These are phyloP conservation scores for Crocuta crocuta DNA, from an alignment of 2,113 vertebrate genomes.

Conservation along the genomic window DNA sequence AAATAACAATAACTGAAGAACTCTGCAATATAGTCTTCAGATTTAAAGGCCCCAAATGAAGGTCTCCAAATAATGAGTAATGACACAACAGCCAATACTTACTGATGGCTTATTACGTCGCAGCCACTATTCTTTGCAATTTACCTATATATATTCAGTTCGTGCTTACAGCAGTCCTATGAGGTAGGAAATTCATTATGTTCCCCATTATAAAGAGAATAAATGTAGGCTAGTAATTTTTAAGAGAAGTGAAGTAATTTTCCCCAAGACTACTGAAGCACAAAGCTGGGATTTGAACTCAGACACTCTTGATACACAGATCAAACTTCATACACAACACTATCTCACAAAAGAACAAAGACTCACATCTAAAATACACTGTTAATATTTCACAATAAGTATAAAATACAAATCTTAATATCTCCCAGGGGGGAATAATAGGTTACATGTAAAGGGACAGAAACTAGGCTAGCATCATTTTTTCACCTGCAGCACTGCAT, in stretches of 20 bases:
- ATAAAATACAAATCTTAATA: constrained; percentile 16
- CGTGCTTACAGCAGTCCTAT: background rate
- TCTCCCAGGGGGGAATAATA: background rate
- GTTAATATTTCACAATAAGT: background rate
- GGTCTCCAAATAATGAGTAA: background rate
- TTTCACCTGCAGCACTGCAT: background rate
- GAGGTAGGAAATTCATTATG: background rate
- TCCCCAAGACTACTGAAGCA: background rate
- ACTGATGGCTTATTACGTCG: background rate
- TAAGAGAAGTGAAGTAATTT: background rate
- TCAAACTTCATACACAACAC: background rate
- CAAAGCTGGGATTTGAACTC: background rate
- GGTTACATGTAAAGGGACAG: background rate
- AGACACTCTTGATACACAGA: background rate
- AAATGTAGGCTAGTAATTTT: background rate
- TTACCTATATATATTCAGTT: background rate
- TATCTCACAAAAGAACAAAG: background rate
- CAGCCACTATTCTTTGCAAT: background rate
- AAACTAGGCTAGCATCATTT: background rate
- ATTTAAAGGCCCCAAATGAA: background rate
- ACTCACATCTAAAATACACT: background rate
- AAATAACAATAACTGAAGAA: background rate
- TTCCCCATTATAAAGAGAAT: background rate
- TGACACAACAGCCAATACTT: background rate
- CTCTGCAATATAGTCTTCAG: background rate